Evolutionary conservation across 2,797 vertebrate genomes (phyloP).

Genomic region (Poeciliopsis infans): DNA sequence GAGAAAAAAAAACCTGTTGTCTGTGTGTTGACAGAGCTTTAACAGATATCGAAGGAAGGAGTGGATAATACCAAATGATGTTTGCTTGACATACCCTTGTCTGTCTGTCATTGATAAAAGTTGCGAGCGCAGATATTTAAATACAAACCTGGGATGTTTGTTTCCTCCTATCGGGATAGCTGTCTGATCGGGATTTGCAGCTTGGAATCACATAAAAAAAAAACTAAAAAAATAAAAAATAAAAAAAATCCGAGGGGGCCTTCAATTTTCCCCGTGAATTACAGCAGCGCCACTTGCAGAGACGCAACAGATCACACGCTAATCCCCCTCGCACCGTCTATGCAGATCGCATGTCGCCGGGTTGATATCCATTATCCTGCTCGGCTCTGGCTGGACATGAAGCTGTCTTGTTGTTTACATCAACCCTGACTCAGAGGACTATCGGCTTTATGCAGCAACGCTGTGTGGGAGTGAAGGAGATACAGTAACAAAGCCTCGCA

Average conservation of each 20-base stretch:
- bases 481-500: conserved; percentile 60
- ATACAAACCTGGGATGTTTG: conserved; percentile 67
- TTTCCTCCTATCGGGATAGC: conserved; percentile 75
- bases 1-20: conserved; percentile 55
- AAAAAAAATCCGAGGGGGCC: conserved; percentile 58
- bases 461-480: conserved; percentile 67
- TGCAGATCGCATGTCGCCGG: conserved; percentile 71
- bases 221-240: conserved; percentile 44
- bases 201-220: conserved; percentile 66
- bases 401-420: conserved; percentile 67
- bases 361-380: conserved; percentile 70
- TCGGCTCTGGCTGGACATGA: conserved; percentile 70
- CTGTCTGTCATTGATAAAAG: conserved; percentile 85
- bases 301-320: conserved; percentile 66
- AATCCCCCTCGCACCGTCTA: conserved; percentile 76
- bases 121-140: conserved; percentile 73
- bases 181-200: conserved; percentile 82
- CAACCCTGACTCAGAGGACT: conserved; percentile 69
- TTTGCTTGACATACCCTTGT: conserved; percentile 75
- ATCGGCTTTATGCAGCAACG: conserved; percentile 62
- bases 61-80: conserved; percentile 77
- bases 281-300: conserved; percentile 41
- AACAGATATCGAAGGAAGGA: conserved; percentile 52
- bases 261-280: conserved; percentile 59
- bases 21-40: conserved; percentile 54